phyloP scores from a whole-genome alignment of 2,888 invertebrate genomes.

The Nycteola revayana region DNA sequence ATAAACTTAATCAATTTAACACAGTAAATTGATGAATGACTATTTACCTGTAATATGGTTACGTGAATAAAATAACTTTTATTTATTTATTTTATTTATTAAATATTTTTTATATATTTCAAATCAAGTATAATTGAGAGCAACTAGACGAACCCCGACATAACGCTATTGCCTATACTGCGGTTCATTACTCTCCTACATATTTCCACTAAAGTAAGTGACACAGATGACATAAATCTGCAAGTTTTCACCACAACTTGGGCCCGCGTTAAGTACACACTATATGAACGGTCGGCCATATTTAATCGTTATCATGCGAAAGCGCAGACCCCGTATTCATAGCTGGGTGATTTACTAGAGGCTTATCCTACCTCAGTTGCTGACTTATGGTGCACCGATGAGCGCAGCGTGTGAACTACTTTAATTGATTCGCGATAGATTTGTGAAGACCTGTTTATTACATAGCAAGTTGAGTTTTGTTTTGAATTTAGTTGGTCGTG shows the following conservation, averaged over 20 bases:
- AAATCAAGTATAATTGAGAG: too few species aligned
- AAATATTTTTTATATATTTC: too few species aligned
- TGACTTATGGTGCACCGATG: conserved; percentile 58
- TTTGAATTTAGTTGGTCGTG: too few species aligned
- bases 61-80: too few species aligned
- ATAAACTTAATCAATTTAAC: too few species aligned
- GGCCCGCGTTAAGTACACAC: conserved; percentile 54
- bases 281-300: conserved; percentile 66
- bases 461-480: too few species aligned
- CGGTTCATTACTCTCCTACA: conserved; percentile 12
- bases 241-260: conserved; percentile 30
- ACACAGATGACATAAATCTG: conserved; percentile 37
- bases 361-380: conserved; percentile 65
- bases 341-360: conserved; percentile 71
- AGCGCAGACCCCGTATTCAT: conserved; percentile 67
- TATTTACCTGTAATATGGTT: too few species aligned
- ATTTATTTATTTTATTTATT: too few species aligned
- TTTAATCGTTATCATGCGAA: conserved; percentile 73
- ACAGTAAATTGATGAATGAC: too few species aligned
- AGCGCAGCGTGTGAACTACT: conserved; percentile 22
- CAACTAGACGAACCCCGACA: too few species aligned
- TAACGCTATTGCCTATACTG: too few species aligned
- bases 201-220: conserved; percentile 31
- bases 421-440: conserved; percentile 13
- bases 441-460: not conserved